Evolutionary conservation across 1,140 invertebrate species (phyloP).

Genomic region (Trichonephila clavata): DNA sequence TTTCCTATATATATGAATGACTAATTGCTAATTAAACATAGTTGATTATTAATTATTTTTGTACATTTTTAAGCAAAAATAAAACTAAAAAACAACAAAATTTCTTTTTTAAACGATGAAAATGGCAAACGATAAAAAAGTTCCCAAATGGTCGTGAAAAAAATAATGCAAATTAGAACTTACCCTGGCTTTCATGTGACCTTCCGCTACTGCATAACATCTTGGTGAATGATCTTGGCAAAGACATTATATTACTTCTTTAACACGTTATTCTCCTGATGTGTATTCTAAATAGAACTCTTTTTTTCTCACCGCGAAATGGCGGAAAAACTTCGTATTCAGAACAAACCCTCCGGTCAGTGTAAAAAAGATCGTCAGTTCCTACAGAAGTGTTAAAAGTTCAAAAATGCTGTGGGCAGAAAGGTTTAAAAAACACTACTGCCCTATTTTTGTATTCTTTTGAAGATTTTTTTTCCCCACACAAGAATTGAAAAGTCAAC

Average conservation of each 20-base stretch:
- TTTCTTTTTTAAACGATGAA: no score
- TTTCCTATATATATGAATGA: no score
- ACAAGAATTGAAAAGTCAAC: neutral
- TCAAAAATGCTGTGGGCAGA: conserved; percentile 36
- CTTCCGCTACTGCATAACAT: conserved; percentile 60
- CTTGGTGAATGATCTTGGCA: conserved; percentile 69
- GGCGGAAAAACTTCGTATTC: conserved; percentile 1
- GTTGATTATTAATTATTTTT: no score
- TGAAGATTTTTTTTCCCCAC: neutral
- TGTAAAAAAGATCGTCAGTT: conserved; percentile 5
- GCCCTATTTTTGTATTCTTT: neutral
- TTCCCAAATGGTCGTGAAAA: no score
- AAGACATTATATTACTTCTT: conserved; percentile 55
- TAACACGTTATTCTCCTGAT: neutral
- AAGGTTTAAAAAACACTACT: neutral
- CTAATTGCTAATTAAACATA: no score
- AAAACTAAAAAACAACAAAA: no score
- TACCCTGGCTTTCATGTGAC: conserved; percentile 51
- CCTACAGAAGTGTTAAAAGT: conserved; percentile 18
- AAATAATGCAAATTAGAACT: neutral
- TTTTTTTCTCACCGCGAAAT: neutral
- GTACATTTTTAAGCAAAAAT: no score
- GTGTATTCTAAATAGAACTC: neutral
- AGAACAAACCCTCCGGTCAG: neutral
- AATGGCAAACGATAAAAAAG: no score